A percentile compares a stretch with the other conserved stretches of the same genome.
Evolutionary conservation across 92 coral and sea anemone species (phyloP).

Genomic region (Parazoanthus darwini): DNA sequence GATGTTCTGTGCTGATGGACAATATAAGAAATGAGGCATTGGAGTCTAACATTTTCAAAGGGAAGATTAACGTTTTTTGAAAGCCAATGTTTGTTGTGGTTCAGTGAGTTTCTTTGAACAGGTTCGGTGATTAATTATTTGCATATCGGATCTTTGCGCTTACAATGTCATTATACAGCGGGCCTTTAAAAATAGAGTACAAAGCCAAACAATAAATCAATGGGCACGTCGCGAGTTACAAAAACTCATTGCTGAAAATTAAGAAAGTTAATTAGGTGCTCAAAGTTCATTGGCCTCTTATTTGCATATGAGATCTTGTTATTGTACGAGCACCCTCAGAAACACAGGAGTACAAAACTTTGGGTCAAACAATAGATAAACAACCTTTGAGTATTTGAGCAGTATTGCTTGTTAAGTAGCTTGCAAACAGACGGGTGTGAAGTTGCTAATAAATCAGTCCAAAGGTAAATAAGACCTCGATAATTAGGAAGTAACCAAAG

Average conservation of each 20-base stretch:
- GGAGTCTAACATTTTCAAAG: neutral
- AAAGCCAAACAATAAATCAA: slow-evolving; percentile 9
- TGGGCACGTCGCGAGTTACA: neutral
- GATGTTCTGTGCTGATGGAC: too few relatives aligned
- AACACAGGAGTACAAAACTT: neutral
- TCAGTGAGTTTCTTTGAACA: slow-evolving; percentile 13
- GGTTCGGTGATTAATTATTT: neutral
- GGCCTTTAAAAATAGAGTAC: slow-evolving; percentile 13
- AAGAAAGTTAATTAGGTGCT: slow-evolving; percentile 6
- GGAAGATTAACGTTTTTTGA: slow-evolving; percentile 6
- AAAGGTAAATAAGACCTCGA: neutral
- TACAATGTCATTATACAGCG: neutral
- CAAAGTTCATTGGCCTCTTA: neutral
- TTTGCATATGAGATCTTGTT: slow-evolving; percentile 13
- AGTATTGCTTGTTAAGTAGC: neutral
- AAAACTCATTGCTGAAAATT: neutral
- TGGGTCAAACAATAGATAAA: neutral
- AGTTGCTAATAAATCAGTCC: neutral
- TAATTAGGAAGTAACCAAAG: neutral
- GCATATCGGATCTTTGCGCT: slow-evolving; percentile 6
- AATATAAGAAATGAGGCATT: neutral
- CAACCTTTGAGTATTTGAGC: neutral
- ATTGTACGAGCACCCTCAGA: neutral
- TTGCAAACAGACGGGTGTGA: slow-evolving; percentile 8
- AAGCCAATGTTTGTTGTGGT: slow-evolving; percentile 4